These are phyloP conservation scores for Campoplex nolae DNA, from an alignment of 2,888 invertebrate species.

Conservation along the genomic window DNA sequence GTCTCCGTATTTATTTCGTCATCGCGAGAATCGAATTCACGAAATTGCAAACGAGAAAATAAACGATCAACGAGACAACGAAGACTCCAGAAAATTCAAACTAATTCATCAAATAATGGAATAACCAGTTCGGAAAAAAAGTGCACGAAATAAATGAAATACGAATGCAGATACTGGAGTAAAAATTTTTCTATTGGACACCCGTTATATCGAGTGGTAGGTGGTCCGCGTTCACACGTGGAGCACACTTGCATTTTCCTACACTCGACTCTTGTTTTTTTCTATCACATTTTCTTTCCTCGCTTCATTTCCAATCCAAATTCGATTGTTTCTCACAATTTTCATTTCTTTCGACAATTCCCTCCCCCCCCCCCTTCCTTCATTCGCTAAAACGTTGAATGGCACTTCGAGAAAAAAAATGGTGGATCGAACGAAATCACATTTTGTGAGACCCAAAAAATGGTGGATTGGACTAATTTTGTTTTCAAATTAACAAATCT, in stretches of 20 bases:
- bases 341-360: background rate
- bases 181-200: slow-evolving; percentile 41
- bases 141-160: background rate
- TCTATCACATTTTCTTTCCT: slow-evolving; percentile 31
- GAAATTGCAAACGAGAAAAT: background rate
- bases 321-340: background rate
- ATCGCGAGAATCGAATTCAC: background rate
- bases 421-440: no score
- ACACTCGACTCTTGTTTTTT: slow-evolving; percentile 30
- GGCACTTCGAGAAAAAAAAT: no score
- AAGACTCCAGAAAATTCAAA: background rate
- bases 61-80: background rate
- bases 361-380: no score
- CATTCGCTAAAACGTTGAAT: background rate
- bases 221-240: slow-evolving; percentile 71
- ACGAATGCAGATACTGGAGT: background rate
- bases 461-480: no score
- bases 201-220: slow-evolving; percentile 70
- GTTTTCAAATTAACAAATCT: no score
- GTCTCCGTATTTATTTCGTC: slow-evolving; percentile 26
- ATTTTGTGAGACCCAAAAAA: no score
- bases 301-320: slow-evolving; percentile 7
- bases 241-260: slow-evolving; percentile 70
- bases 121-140: background rate
- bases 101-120: no score